Base-by-base conservation (phyloP, 1,140 invertebrate genomes). In the Episyrphus balteatus region DNA sequence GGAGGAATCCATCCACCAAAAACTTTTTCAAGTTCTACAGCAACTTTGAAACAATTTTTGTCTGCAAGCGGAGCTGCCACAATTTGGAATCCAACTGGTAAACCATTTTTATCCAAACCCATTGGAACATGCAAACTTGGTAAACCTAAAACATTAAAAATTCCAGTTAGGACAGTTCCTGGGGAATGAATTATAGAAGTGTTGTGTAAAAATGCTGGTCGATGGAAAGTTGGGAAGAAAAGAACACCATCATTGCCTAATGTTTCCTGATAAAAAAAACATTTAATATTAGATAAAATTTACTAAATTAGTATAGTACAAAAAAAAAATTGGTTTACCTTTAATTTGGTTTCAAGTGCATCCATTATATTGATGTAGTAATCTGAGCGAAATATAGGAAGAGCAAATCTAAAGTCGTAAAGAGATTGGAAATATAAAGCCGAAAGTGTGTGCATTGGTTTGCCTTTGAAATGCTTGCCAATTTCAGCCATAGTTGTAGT, bases 11-110 rank as follows among this genome's bases (percentile, higher is more conserved):
- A 93, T 3, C 89, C 89, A 13, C 86, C 84, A 61, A 91, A 88
- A 1, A 69, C 76, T 46, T 72, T 76, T 59, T 92, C 88, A 12
- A 95, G 61, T 51, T 87, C 80, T 51, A 71, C 61, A 2, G 88
- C 88, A 10, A 90, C 78, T 10, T 82, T 80, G 31, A 93, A 61
- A 47, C 83, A 84, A 0, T 90, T 62, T 47, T 82, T 75, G 64
- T 94, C 90, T 62, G 81, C 75, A 58, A 78, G 68, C 2, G 75
- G 73, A 0, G 70, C 77, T 1, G 80, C 79, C 39, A 82, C 70
- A 53, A 82, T 80, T 72, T 90, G 87, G 47, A 89, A 57, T 15
- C 84, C 84, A 15, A 89, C 55, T 0, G 88, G 88, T 49, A 88
- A 58, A 1, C 81, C 81, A 12, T 77, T 59, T 1, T 62, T 60